Evolutionary conservation across 2,888 invertebrate genomes (phyloP).

Genomic region (Nycteola revayana): DNA sequence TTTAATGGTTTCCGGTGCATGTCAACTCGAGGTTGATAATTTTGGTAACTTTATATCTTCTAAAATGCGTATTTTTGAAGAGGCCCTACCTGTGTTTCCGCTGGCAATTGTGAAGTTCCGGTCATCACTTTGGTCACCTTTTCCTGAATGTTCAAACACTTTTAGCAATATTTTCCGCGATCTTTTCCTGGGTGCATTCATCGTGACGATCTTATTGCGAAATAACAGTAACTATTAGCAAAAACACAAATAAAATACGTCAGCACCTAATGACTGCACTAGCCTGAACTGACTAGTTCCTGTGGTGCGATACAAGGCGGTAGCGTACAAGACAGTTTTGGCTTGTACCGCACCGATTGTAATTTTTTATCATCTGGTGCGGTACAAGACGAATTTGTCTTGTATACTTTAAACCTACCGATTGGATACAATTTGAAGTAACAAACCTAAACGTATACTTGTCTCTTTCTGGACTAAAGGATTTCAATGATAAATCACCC

Average conservation of each 20-base stretch:
- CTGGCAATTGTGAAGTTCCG: background rate
- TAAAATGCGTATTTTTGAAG: background rate
- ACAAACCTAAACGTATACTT: conserved; percentile 4
- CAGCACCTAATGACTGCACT: background rate
- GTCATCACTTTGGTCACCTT: conserved; percentile 2
- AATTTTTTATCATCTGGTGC: too few species aligned
- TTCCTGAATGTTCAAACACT: conserved; percentile 1
- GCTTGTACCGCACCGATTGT: conserved; percentile 5
- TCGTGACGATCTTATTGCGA: conserved; percentile 1
- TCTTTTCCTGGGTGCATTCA: conserved; percentile 1
- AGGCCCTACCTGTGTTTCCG: background rate
- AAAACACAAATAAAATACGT: conserved; percentile 4
- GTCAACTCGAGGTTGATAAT: background rate
- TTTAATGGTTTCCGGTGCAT: background rate
- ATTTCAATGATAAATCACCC: conserved; percentile 5
- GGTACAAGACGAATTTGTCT: conserved; percentile 4
- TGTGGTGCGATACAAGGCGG: conserved; percentile 1
- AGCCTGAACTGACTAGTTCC: background rate
- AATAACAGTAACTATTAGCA: conserved; percentile 1
- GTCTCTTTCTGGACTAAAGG: conserved; percentile 5
- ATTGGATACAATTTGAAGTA: conserved; percentile 3
- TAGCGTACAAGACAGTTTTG: conserved; percentile 6
- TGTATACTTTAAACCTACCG: conserved; percentile 2
- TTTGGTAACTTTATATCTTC: too few species aligned
- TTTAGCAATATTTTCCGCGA: conserved; percentile 2